Evolutionary conservation across 2,888 invertebrate species (phyloP), one percentile per base, ranked within the genome.

Genomic region (Drosophila colorata): DNA sequence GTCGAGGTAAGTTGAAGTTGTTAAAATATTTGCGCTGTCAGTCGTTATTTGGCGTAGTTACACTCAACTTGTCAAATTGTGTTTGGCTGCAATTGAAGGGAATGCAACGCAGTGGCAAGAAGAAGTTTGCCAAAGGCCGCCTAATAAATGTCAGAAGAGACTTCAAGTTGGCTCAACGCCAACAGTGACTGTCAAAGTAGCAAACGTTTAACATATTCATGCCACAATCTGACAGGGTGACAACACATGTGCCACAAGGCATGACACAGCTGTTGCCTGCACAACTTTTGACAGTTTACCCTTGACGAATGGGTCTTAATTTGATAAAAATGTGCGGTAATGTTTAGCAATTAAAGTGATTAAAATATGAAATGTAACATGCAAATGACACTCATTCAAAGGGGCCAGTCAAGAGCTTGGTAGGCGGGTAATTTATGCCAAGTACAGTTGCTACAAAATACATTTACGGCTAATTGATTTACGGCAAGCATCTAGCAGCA

Each of bases 1-100:
- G 38, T 20, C 55, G 37, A 40, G 47, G 44, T 47, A 33, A 60
- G 56, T 64, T 9, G 65, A 64, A 43, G 61, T 73, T 73, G 74
- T 52, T 82, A 74, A 80, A 81, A 82, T 84, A 81, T 84, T 84
- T 82, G 77, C 83, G 65, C 78, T 82, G 85, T 78, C 81, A 78
- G 65, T 77, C 78, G 70, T 56, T 70, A 67, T 80, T 80, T 80
- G 80, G 69, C 61, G 60, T 57, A 68, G 69, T 73, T 78, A 52
- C 77, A 74, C 77, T 78, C 70, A 76, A 70, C 69, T 76, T 81
- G 79, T 81, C 80, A 80, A 74, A 74, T 81, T 76, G 74, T 74
- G 71, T 71, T 71, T 73, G 53, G 44, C 76, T 69, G 69, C 70
- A 61, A 57, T 49, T 44, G 67, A 25, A 40, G 33, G 48, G 40